Evolutionary conservation across 2,797 vertebrate genomes (phyloP).

Genomic region (Phrynocephalus vlangalii): DNA sequence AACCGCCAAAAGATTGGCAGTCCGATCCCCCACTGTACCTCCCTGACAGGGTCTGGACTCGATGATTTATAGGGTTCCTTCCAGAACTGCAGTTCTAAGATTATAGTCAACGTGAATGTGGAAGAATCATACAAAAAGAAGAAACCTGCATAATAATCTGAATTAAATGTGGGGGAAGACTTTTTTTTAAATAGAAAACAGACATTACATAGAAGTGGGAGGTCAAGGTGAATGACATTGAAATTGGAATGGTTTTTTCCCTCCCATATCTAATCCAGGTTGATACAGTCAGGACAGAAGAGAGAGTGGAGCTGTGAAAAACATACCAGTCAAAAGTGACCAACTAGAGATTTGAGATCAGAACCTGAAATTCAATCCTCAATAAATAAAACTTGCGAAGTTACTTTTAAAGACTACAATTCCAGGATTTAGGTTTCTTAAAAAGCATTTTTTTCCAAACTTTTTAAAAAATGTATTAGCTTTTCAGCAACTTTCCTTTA

Average conservation of each 20-base stretch:
- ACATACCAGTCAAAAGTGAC: neutral
- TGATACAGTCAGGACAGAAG: neutral
- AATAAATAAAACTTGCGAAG: neutral
- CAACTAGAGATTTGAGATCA: neutral
- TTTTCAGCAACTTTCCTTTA: no score
- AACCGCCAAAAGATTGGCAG: no score
- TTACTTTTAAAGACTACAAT: no score
- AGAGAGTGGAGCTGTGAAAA: neutral
- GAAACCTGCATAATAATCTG: neutral
- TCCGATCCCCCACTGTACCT: no score
- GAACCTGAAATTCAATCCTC: no score
- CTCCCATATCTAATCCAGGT: neutral
- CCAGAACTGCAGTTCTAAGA: no score
- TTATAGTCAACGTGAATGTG: neutral
- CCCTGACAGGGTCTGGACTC: no score
- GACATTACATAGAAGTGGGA: neutral
- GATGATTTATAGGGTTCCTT: no score
- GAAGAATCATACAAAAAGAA: neutral
- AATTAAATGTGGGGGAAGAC: neutral
- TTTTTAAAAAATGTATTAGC: no score
- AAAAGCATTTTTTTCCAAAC: no score
- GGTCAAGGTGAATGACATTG: neutral
- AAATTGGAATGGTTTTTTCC: neutral
- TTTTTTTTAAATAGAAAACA: neutral
- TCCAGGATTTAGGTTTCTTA: no score